phyloP scores from a whole-genome alignment of 2,888 invertebrate species.

The Sepiola atlantica region DNA sequence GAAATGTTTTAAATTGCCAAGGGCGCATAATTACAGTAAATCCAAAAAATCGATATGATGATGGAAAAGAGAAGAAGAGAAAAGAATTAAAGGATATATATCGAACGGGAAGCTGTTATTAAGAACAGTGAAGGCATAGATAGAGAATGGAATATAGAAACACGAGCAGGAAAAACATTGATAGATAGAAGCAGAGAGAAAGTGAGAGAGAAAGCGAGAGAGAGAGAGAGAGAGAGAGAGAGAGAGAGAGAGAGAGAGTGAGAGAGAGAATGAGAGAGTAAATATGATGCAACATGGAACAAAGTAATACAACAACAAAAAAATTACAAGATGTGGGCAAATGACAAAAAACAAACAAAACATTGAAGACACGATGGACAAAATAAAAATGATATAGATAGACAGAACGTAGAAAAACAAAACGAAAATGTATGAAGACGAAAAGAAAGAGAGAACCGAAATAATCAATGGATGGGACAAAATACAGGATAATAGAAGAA shows the following conservation, averaged over 20 bases:
- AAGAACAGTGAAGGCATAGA: slow-evolving; percentile 48
- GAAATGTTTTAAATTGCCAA: neutral
- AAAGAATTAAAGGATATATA: neutral
- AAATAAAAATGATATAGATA: too few relatives aligned
- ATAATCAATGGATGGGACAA: neutral
- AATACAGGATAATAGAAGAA: too few relatives aligned
- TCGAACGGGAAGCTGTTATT: slow-evolving; percentile 47
- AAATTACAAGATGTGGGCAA: neutral
- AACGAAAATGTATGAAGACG: neutral
- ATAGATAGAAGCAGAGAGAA: slow-evolving; percentile 50
- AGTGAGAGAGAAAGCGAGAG: slow-evolving; percentile 49
- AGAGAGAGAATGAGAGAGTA: neutral
- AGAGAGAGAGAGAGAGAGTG: neutral
- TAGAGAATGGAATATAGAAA: neutral
- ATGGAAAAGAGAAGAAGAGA: neutral
- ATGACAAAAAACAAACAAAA: neutral
- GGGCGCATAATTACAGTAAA: neutral
- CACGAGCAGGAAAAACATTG: slow-evolving; percentile 39
- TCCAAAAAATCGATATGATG: neutral
- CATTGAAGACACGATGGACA: too few relatives aligned
- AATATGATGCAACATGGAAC: too few relatives aligned
- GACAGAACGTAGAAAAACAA: too few relatives aligned
- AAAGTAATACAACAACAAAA: too few relatives aligned
- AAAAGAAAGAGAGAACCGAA: neutral
- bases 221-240: slow-evolving; percentile 35